Evolutionary conservation across 2,113 vertebrate species (phyloP), one percentile per base, ranked within the genome.

Genomic region (Cettia cetti): DNA sequence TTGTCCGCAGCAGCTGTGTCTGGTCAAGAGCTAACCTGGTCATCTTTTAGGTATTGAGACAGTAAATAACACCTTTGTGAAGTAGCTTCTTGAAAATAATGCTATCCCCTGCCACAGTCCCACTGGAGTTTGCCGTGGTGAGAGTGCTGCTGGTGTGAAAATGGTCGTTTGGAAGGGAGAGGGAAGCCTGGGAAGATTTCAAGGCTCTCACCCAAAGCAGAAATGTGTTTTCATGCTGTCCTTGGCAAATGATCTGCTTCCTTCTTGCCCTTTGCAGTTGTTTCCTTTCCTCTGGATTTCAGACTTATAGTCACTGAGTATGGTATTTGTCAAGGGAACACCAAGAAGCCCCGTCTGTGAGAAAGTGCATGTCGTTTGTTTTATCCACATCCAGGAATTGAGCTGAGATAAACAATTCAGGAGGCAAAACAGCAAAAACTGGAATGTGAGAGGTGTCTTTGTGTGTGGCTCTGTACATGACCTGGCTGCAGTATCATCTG

Each of bases 381-480:
- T 96, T 95, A 92, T 97, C 86, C 92, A 96, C 92, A 95, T 95
- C 94, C 94, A 96, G 94, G 94, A 96, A 96, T 90, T 97, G 95
- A 97, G 91, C 72, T 2, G 91, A 86, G 86, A 92, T 96, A 97
- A 97, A 96, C 95, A 97, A 83, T 63, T 92, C 54, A 47, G 89
- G 72, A 92, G 82, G 94, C 90, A 87, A 92, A 95, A 45, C 85
- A 95, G 88, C 89, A 92, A 95, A 97, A 93, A 95, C 84, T 92
- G 94, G 94, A 95, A 94, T 86, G 88, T 4, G 4, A 86, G 92
- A 96, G 92, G 88, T 96, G 72, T 95, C 76, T 96, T 93, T 94
- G 87, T 94, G 44, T 94, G 47, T 50, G 70, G 54, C 69, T 87
- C 52, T 85, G n/a, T 66, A n/a, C 52, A 71, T 53, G 84, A 93